Evolutionary conservation across 1,140 invertebrate genomes (phyloP), one percentile per base, ranked within the genome.

Genomic region (Gerris buenoi): DNA sequence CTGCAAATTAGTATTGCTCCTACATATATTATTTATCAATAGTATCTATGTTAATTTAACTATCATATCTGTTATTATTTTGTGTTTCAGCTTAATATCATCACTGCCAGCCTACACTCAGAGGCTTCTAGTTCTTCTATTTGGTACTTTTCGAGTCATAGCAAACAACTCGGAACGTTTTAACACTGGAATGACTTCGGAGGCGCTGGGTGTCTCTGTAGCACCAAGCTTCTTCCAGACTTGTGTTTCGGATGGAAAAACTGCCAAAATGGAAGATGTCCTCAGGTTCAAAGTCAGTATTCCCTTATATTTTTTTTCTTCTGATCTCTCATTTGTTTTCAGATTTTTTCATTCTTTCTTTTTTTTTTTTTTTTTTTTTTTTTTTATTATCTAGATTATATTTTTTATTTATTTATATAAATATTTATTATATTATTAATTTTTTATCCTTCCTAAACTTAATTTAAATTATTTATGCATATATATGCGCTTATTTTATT

Each of bases 201-300:
- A 98, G 80, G 95, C 95, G 1, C 80, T 98, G 67, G 94, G 94
- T 60, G 88, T 91, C 63, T 94, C 91, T 61, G 95, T 98, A 15
- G 95, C 96, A 23, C 95, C 95, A n/a, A 96, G 93, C 73, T 95
- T 98, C 77, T 98, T 98, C 81, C 94, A 97, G 77, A 91, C 89
- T 68, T 97, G 93, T 79, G 92, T 95, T 71, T 90, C 89, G 71
- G 91, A 94, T 78, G 91, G 90, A 29, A 91, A 93, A 82, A 89
- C 90, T 28, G 93, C 92, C 62, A 92, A 89, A 78, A 91, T 95
- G 88, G 92, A 95, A 79, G 93, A 97, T 79, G 91, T 95, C 63
- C 83, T 93, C 74, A 83, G 91, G 73, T 95, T 94, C 79, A 95
- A 95, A 86, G 90, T 93, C 78, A 79, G 76, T 77, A 26, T 46